A percentile compares a stretch with the other conserved stretches of the same genome.
Evolutionary conservation across 1,140 invertebrate species (phyloP).

Genomic region (Drosophila insularis): DNA sequence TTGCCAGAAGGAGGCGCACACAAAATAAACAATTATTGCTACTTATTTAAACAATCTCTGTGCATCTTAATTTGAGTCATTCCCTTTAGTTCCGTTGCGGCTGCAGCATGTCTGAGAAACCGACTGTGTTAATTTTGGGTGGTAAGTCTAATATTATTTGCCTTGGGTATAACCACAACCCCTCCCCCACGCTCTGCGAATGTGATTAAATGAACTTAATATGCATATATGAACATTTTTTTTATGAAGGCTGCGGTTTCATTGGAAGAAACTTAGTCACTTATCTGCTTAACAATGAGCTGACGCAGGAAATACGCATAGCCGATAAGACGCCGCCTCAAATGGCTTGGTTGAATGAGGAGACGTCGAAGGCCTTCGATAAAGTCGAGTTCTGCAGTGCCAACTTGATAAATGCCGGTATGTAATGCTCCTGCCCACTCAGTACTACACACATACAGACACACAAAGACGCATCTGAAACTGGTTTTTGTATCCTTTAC

Average conservation of each 20-base stretch:
- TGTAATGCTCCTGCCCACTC: constrained; percentile 57
- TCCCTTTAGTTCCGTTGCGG: constrained; percentile 34
- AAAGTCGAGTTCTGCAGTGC: constrained; percentile 94
- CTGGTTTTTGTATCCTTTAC: constrained; percentile 58
- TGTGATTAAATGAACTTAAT: constrained; percentile 9
- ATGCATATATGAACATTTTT: constrained; percentile 17
- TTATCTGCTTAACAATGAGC: constrained; percentile 90
- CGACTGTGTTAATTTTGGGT: constrained; percentile 77
- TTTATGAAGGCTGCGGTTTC: constrained; percentile 90
- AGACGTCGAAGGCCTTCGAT: constrained; percentile 88
- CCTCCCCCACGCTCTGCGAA: constrained; percentile 3
- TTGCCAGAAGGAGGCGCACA: neutral
- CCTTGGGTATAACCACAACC: constrained; percentile 30
- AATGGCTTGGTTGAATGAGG: constrained; percentile 92
- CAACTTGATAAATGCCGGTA: constrained; percentile 94
- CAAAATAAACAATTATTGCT: constrained; percentile 1
- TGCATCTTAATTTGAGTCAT: constrained; percentile 40
- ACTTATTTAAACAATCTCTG: constrained; percentile 1
- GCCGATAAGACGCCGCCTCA: constrained; percentile 96
- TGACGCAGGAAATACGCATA: constrained; percentile 89
- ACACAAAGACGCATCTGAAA: constrained; percentile 33
- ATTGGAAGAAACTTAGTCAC: constrained; percentile 94
- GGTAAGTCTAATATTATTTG: constrained; percentile 56
- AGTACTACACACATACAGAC: constrained; percentile 25
- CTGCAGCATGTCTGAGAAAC: constrained; percentile 78